These are phyloP conservation scores for Drosophila erecta DNA, from an alignment of 1,140 invertebrate genomes.

Conservation along the genomic window DNA sequence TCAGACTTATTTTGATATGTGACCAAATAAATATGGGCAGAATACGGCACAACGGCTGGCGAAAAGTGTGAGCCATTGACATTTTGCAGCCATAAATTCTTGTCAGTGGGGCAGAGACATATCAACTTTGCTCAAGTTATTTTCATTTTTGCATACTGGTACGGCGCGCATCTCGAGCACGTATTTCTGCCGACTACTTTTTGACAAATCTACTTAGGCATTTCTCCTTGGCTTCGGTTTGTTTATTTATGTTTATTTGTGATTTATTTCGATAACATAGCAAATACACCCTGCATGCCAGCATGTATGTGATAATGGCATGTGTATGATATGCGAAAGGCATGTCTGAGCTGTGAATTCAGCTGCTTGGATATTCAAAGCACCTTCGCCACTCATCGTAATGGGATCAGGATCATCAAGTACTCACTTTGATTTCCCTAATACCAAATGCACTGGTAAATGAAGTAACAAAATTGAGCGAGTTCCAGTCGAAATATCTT, in stretches of 20 bases:
- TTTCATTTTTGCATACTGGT: conserved; percentile 82
- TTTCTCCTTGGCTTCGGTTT: conserved; percentile 67
- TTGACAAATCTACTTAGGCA: conserved; percentile 82
- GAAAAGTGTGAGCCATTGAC: conserved; percentile 58
- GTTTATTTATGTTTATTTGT: conserved; percentile 83
- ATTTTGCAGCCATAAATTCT: conserved; percentile 80
- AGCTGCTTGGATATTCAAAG: conserved; percentile 33
- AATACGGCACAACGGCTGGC: neutral
- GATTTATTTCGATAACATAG: conserved; percentile 83
- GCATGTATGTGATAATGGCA: conserved; percentile 14
- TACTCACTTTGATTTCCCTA: too few relatives aligned
- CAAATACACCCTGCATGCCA: conserved; percentile 53
- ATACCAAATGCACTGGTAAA: neutral
- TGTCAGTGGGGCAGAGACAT: conserved; percentile 59
- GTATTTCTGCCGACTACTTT: conserved; percentile 69
- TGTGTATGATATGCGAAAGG: conserved; percentile 19
- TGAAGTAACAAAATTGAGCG: too few relatives aligned
- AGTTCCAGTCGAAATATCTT: neutral
- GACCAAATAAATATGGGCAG: conserved; percentile 51
- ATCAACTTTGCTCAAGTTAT: conserved; percentile 77
- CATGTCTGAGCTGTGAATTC: conserved; percentile 6
- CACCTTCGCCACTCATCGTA: neutral
- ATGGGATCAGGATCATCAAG: neutral
- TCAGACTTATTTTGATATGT: conserved; percentile 82
- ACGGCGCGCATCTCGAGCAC: conserved; percentile 74